phyloP scores from a whole-genome alignment of 2,113 vertebrate genomes.

The Eretmochelys imbricata region DNA sequence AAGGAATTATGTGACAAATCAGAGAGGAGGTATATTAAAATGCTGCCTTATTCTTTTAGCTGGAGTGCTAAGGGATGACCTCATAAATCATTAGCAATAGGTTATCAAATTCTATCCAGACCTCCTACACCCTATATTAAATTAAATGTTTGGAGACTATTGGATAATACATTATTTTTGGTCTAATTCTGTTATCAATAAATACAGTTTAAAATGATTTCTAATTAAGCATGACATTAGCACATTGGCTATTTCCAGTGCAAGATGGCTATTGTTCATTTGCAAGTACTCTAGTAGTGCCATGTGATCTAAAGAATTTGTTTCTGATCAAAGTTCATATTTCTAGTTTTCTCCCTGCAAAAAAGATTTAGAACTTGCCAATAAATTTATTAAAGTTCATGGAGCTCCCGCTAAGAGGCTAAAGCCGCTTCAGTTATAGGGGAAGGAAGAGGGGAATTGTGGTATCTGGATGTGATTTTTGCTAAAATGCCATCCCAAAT shows the following conservation, averaged over 20 bases:
- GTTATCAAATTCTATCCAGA: conserved; percentile 71
- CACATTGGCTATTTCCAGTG: conserved; percentile 57
- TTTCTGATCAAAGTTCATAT: conserved; percentile 54
- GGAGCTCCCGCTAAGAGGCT: conserved; percentile 45
- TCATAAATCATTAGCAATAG: conserved; percentile 78
- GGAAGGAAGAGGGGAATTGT: conserved; percentile 53
- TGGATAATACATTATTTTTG: conserved; percentile 68
- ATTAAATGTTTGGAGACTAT: conserved; percentile 69
- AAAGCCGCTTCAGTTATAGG: conserved; percentile 62
- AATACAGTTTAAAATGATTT: conserved; percentile 66
- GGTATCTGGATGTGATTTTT: conserved; percentile 83
- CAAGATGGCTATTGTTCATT: conserved; percentile 66
- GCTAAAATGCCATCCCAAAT: conserved; percentile 83
- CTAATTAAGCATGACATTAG: conserved; percentile 77
- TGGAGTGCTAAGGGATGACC: conserved; percentile 70
- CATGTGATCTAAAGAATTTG: conserved; percentile 57
- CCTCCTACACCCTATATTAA: conserved; percentile 68
- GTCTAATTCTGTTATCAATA: conserved; percentile 76
- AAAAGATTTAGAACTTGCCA: conserved; percentile 70
- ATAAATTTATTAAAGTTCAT: conserved; percentile 71
- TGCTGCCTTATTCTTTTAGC: conserved; percentile 61
- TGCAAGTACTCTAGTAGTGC: conserved; percentile 66
- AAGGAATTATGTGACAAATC: conserved; percentile 72
- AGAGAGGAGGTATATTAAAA: conserved; percentile 53
- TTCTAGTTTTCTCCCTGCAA: conserved; percentile 69